phyloP scores from a whole-genome alignment of 2,797 vertebrate genomes.

The Pseudopleuronectes americanus region DNA sequence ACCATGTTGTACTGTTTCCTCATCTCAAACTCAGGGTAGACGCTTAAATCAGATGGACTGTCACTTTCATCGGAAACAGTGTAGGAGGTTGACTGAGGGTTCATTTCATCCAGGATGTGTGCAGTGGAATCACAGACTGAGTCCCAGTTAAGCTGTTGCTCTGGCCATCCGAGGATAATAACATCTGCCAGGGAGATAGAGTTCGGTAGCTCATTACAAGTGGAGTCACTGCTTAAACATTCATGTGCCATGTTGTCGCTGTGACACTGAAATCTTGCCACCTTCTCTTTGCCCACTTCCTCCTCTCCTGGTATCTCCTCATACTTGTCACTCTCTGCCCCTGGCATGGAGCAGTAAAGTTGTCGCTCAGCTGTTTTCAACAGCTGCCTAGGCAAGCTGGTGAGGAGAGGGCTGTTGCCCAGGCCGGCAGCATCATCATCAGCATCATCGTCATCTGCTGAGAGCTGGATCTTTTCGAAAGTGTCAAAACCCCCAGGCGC shows the following conservation, averaged over 20 bases:
- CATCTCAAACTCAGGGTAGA: constrained; percentile 79
- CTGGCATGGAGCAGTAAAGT: constrained; percentile 17
- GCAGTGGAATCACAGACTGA: constrained; percentile 10
- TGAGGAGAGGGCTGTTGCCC: constrained; percentile 57
- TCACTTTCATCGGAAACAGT: constrained; percentile 1
- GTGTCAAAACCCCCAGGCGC: constrained; percentile 74
- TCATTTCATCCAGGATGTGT: constrained; percentile 23
- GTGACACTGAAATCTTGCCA: constrained; percentile 27
- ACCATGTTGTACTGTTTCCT: constrained; percentile 88
- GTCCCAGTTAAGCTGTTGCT: constrained; percentile 31
- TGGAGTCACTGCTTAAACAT: constrained; percentile 29
- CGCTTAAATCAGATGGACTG: neutral
- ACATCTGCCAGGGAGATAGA: constrained; percentile 38
- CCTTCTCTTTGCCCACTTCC: constrained; percentile 27
- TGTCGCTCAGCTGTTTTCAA: constrained; percentile 49
- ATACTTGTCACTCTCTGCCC: constrained; percentile 27
- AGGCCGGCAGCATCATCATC: constrained; percentile 37
- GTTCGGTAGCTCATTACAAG: constrained; percentile 37
- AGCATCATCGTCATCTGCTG: constrained; percentile 60
- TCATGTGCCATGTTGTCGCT: constrained; percentile 31
- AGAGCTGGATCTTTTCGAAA: constrained; percentile 82
- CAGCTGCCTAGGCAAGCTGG: constrained; percentile 52
- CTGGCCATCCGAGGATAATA: constrained; percentile 1
- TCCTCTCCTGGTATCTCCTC: constrained; percentile 28
- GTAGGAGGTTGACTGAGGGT: constrained; percentile 14